Evolutionary conservation across 1,140 invertebrate genomes (phyloP).

Genomic region (Tetraneura akinire): DNA sequence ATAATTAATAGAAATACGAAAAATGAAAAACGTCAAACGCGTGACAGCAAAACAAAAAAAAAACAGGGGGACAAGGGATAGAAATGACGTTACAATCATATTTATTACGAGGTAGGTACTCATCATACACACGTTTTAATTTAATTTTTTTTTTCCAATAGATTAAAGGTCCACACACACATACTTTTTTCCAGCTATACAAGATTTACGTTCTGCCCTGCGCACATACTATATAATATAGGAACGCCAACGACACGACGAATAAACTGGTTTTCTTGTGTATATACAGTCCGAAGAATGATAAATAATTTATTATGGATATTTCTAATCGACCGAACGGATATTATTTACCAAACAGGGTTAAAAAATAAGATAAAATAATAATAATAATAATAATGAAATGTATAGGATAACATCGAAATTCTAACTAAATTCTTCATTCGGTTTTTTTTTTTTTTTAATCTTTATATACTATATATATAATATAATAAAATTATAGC

Average conservation of each 20-base stretch:
- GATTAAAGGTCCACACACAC: no score
- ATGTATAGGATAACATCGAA: constrained; percentile 29
- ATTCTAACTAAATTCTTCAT: not conserved
- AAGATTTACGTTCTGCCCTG: constrained; percentile 36
- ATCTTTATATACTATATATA: no score
- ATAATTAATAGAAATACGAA: not conserved
- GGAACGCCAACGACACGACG: constrained; percentile 6
- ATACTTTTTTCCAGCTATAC: not conserved
- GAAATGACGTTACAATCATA: constrained; percentile 4
- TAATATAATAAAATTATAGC: constrained; percentile 12
- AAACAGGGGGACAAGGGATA: no score
- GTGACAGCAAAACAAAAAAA: no score
- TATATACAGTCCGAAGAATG: constrained; percentile 42
- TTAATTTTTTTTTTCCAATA: constrained; percentile 2
- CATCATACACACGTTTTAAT: not conserved
- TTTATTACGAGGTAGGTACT: not conserved
- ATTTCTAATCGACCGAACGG: constrained; percentile 51
- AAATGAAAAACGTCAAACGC: not conserved
- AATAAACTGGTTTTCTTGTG: constrained; percentile 41
- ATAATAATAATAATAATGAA: constrained; percentile 9
- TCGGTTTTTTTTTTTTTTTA: not conserved
- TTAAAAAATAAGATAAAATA: constrained; percentile 36
- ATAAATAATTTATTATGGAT: constrained; percentile 52
- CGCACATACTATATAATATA: no score
- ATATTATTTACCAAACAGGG: constrained; percentile 27